Percentiles rank a stretch among this genome's conserved stretches.
Conservation (phyloP, 2,797 vertebrate species). For the Neomorphus geoffroyi region DNA sequence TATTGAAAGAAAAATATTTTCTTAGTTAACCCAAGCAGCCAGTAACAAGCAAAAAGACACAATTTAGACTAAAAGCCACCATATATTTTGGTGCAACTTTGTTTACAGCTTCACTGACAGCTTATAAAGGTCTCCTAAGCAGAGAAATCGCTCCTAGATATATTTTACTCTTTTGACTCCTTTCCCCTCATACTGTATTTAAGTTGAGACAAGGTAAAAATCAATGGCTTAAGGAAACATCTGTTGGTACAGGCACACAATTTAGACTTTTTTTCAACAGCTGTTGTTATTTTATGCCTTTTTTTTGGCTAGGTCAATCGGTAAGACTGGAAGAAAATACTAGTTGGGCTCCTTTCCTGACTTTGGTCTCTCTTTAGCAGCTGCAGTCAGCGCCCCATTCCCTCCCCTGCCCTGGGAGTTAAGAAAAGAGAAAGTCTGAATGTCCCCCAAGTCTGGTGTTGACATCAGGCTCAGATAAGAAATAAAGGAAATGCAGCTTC, state of each 20-base stretch:
- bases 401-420: neutral
- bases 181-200: neutral
- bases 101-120: constrained; percentile 47
- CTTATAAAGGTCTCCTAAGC: neutral
- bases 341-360: neutral
- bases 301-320: neutral
- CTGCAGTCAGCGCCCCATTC: neutral
- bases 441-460: neutral
- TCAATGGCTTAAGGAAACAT: constrained; percentile 4
- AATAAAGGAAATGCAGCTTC: neutral
- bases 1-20: constrained; percentile 55
- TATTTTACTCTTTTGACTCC: constrained; percentile 13
- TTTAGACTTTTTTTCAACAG: constrained; percentile 23
- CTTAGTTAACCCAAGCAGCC: constrained; percentile 38
- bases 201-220: neutral
- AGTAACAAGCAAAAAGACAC: constrained; percentile 23
- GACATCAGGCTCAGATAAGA: neutral
- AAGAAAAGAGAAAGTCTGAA: neutral
- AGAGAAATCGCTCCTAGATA: neutral
- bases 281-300: constrained; percentile 8
- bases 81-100: constrained; percentile 31
- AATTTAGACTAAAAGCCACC: constrained; percentile 18
- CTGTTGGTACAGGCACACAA: neutral
- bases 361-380: neutral
- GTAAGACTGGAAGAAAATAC: neutral